A percentile compares a stretch with the other conserved stretches of the same genome.
Evolutionary conservation across 2,888 invertebrate species (phyloP).

Genomic region (Xanthia icteritia): DNA sequence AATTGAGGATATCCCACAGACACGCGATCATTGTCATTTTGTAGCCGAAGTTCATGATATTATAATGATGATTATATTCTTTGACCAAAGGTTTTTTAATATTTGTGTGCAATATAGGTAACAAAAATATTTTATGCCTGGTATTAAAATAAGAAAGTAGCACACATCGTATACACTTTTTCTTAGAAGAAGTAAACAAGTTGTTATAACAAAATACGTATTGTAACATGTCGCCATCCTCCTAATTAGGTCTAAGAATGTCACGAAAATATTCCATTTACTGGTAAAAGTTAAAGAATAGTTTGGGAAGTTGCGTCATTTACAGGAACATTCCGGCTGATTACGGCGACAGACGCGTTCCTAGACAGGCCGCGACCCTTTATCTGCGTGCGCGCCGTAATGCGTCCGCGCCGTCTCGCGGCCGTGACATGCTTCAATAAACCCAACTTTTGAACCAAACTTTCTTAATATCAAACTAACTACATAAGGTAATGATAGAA

Average conservation of each 20-base stretch:
- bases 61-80: neutral
- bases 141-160: neutral
- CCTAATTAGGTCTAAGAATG: conserved; percentile 30
- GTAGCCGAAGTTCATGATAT: neutral
- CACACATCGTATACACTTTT: conserved; percentile 7
- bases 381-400: conserved; percentile 67
- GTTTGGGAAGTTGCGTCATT: conserved; percentile 54
- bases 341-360: conserved; percentile 69
- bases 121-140: neutral
- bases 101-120: neutral
- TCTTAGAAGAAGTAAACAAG: neutral
- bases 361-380: conserved; percentile 81
- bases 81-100: neutral
- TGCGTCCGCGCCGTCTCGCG: conserved; percentile 71
- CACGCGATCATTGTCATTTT: conserved; percentile 23
- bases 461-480: conserved; percentile 24
- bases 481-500: conserved; percentile 18
- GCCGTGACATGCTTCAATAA: conserved; percentile 74
- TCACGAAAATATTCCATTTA: conserved; percentile 43
- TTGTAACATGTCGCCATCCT: conserved; percentile 12
- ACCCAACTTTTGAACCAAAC: conserved; percentile 40
- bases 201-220: neutral
- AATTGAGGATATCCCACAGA: conserved; percentile 24
- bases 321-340: conserved; percentile 52
- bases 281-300: conserved; percentile 23